Evolutionary conservation across 2,888 invertebrate genomes (phyloP).

Genomic region (Microctonus aethiopoides): DNA sequence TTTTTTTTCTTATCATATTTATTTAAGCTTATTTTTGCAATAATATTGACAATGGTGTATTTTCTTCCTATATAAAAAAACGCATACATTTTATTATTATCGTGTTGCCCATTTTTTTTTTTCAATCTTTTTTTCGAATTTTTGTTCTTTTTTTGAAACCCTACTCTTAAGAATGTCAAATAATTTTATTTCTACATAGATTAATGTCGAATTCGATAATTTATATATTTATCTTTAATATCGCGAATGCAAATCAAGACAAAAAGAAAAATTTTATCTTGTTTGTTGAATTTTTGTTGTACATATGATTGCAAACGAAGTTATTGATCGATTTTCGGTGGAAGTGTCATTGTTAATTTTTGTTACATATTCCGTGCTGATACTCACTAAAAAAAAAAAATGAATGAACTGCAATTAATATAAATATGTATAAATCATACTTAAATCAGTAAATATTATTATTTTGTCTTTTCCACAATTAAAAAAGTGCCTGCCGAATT

Average conservation of each 20-base stretch:
- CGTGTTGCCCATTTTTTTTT: neutral
- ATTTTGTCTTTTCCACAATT: neutral
- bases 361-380: neutral
- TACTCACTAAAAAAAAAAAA: neutral
- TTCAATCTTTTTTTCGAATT: neutral
- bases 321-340: neutral
- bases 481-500: neutral
- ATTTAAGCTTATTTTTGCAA: neutral
- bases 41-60: neutral
- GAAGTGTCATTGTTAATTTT: neutral
- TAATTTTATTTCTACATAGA: neutral
- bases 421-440: too few species aligned
- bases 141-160: too few species aligned
- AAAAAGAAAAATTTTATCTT: neutral
- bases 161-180: neutral
- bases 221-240: neutral
- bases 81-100: neutral
- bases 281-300: neutral
- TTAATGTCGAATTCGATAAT: neutral
- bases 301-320: neutral
- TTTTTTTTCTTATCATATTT: neutral
- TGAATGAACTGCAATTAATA: too few species aligned
- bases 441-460: too few species aligned
- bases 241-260: neutral
- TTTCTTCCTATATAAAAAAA: neutral